Conservation (phyloP, 2,113 vertebrate species). For the Trogon melanurus region DNA sequence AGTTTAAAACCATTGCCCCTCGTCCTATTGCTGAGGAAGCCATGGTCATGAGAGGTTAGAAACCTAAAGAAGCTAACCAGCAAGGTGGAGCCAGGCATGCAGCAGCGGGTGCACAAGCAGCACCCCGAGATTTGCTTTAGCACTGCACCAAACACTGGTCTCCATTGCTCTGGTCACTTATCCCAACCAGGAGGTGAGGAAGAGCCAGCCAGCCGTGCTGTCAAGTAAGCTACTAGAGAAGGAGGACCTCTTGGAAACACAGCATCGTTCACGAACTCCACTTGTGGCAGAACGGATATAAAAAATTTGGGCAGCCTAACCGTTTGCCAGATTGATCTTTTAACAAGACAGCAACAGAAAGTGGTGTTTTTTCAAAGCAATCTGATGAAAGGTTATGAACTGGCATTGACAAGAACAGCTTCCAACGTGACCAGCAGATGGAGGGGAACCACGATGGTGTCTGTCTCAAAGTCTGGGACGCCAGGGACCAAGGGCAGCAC, state of each 20-base stretch:
- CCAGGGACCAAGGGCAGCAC: neutral
- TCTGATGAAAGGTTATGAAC: neutral
- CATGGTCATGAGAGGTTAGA: neutral
- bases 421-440: neutral
- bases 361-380: neutral
- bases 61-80: neutral
- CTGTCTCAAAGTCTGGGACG: neutral
- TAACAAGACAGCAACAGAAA: neutral
- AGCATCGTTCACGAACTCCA: accelerated
- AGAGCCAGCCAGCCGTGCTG: neutral
- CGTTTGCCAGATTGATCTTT: neutral
- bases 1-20: no score
- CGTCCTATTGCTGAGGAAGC: neutral
- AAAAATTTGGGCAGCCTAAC: neutral
- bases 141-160: neutral
- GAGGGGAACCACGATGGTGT: neutral
- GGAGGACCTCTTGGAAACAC: neutral
- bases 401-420: neutral
- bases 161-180: accelerated
- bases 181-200: neutral
- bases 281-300: neutral
- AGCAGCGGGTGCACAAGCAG: neutral
- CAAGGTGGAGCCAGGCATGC: neutral
- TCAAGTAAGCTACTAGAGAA: neutral
- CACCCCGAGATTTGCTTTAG: neutral